Conservation (phyloP, 1,140 invertebrate species). For the Listronotus bonariensis region DNA sequence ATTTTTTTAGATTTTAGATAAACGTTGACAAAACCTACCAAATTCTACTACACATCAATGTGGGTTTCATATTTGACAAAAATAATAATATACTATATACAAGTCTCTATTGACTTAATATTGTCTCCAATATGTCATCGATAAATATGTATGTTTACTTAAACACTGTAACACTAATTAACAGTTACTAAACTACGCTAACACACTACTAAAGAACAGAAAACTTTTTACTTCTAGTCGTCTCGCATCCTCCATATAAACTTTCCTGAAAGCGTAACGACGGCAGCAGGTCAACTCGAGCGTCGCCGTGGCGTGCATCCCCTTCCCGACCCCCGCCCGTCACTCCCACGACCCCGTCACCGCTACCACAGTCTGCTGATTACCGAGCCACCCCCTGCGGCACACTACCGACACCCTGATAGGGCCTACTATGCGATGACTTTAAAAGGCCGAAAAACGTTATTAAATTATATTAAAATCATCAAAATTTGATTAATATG, state of each 20-base stretch:
- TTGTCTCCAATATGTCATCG: too few relatives aligned
- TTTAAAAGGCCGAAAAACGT: slow-evolving; percentile 16
- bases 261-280: slow-evolving; percentile 31
- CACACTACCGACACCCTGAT: slow-evolving; percentile 33
- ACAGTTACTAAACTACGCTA: too few relatives aligned
- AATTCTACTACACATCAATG: too few relatives aligned
- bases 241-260: slow-evolving; percentile 10
- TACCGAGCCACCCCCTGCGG: slow-evolving; percentile 47
- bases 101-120: too few relatives aligned
- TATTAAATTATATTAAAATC: background rate
- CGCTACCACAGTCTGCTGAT: slow-evolving; percentile 50
- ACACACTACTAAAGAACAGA: too few relatives aligned
- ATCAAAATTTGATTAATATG: background rate
- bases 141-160: too few relatives aligned
- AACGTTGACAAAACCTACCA: too few relatives aligned
- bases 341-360: slow-evolving; percentile 39
- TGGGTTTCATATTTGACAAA: too few relatives aligned
- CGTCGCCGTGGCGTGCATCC: slow-evolving; percentile 50
- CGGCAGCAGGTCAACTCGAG: slow-evolving; percentile 54
- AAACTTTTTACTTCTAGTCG: background rate
- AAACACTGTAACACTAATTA: too few relatives aligned
- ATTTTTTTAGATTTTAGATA: too few relatives aligned
- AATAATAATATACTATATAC: too few relatives aligned
- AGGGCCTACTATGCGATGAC: slow-evolving; percentile 15
- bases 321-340: slow-evolving; percentile 33